A percentile compares a stretch with the other conserved stretches of the same genome.
Evolutionary conservation across 1,140 invertebrate species (phyloP).

Genomic region (Drosophila persimilis): DNA sequence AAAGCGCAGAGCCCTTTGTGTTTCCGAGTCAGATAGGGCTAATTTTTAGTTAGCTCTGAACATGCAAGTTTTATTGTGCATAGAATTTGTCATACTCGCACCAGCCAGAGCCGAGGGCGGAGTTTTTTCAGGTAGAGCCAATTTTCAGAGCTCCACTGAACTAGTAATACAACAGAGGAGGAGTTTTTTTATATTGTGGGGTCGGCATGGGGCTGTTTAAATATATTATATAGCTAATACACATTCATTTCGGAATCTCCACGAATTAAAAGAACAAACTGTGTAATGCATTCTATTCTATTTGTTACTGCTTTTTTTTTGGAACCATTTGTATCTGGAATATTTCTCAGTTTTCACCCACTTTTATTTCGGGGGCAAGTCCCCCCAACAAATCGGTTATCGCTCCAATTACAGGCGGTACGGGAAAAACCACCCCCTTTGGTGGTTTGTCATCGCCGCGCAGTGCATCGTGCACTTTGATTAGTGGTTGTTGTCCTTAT

Average conservation of each 20-base stretch:
- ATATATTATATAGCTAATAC: too few relatives aligned
- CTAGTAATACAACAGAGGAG: background rate
- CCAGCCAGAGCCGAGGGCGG: background rate
- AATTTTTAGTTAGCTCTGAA: constrained; percentile 47
- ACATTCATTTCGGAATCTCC: too few relatives aligned
- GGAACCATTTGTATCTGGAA: background rate
- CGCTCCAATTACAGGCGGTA: constrained; percentile 22
- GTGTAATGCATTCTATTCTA: too few relatives aligned
- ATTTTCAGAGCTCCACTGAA: too few relatives aligned
- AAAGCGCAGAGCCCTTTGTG: constrained; percentile 12
- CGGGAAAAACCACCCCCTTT: constrained; percentile 24
- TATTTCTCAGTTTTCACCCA: background rate
- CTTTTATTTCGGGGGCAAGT: background rate
- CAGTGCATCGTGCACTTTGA: constrained; percentile 50
- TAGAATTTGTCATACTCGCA: constrained; percentile 26
- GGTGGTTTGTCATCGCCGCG: constrained; percentile 24
- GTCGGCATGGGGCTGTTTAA: background rate
- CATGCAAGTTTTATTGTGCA: constrained; percentile 48
- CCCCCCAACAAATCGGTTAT: background rate
- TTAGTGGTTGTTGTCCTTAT: constrained; percentile 26
- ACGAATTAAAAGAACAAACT: background rate
- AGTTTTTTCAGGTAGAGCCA: background rate
- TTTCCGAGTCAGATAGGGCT: constrained; percentile 2
- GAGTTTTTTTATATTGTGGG: background rate
- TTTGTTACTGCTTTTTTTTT: too few relatives aligned